A percentile compares a stretch with the other conserved stretches of the same genome.
Evolutionary conservation across 53 echinoderm and acorn worm species (phyloP).

Genomic region (Crossaster papposus): DNA sequence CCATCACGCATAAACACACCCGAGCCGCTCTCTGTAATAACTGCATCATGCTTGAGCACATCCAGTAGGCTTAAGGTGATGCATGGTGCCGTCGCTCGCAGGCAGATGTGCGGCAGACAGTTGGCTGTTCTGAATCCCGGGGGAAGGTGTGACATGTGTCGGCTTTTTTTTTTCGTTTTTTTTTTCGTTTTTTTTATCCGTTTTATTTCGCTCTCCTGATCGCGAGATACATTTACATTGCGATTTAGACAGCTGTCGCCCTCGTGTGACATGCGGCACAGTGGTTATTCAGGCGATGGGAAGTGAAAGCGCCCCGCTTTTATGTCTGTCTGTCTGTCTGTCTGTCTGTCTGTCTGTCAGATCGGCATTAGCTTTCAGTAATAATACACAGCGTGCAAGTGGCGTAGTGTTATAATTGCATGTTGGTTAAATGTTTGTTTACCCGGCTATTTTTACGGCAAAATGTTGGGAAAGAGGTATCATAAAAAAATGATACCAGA

Average conservation of each 20-base stretch:
- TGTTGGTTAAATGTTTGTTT: neutral
- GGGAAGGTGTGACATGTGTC: conserved; percentile 4
- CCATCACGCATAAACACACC: neutral
- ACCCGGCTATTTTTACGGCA: neutral
- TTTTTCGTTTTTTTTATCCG: neutral
- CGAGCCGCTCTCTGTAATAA: conserved; percentile 42
- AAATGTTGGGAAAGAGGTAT: neutral
- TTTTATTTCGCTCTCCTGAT: neutral
- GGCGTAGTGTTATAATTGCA: neutral
- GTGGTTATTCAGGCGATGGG: neutral
- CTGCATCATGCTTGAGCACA: conserved; percentile 43
- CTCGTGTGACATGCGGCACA: neutral
- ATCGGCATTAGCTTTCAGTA: neutral
- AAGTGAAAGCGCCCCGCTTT: neutral
- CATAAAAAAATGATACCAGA: neutral
- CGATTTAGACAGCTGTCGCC: conserved; percentile 49
- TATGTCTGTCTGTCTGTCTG: neutral
- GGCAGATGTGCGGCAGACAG: conserved; percentile 23
- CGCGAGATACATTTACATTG: neutral
- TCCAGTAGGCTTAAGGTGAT: conserved; percentile 11
- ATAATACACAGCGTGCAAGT: neutral
- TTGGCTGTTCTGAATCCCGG: conserved; percentile 53
- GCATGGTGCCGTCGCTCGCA: conserved; percentile 31
- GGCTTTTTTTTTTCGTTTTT: no score
- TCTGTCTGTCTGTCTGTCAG: neutral